Conservation (phyloP, 1,140 invertebrate species). For the Aleiodes sp. region DNA sequence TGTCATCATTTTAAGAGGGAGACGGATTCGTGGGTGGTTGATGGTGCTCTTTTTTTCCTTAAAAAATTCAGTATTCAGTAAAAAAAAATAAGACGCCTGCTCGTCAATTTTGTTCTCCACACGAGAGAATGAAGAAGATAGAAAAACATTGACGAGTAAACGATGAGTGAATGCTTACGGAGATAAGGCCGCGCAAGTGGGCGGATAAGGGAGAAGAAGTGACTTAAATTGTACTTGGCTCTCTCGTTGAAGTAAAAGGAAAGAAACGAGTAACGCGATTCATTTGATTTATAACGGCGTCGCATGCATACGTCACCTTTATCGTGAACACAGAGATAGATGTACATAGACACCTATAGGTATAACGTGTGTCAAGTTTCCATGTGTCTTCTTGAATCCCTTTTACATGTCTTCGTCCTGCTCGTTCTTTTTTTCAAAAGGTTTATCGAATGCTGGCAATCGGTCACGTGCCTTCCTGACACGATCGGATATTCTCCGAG, state of each 20-base stretch:
- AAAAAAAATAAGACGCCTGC: background rate
- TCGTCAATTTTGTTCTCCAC: slow-evolving; percentile 4
- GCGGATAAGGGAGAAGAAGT: slow-evolving; percentile 7
- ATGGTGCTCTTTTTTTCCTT: background rate
- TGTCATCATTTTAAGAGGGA: background rate
- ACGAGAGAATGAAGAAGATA: background rate
- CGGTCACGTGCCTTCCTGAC: slow-evolving; percentile 19
- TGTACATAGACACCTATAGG: background rate
- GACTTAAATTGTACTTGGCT: background rate
- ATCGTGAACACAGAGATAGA: background rate
- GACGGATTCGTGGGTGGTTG: background rate
- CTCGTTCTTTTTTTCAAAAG: no score
- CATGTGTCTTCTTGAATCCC: background rate
- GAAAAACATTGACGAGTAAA: slow-evolving; percentile 21
- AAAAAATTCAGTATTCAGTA: background rate
- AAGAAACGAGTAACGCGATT: background rate
- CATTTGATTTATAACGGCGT: slow-evolving; percentile 39
- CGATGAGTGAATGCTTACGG: background rate
- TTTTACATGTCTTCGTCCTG: background rate
- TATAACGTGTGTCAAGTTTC: background rate
- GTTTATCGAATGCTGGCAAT: slow-evolving; percentile 23
- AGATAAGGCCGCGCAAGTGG: background rate
- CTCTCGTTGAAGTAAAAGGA: background rate
- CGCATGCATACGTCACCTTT: slow-evolving; percentile 35
- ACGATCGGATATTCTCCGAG: background rate